Evolutionary conservation across 2,797 vertebrate species (phyloP).

Genomic region (Siniperca scherzeri): DNA sequence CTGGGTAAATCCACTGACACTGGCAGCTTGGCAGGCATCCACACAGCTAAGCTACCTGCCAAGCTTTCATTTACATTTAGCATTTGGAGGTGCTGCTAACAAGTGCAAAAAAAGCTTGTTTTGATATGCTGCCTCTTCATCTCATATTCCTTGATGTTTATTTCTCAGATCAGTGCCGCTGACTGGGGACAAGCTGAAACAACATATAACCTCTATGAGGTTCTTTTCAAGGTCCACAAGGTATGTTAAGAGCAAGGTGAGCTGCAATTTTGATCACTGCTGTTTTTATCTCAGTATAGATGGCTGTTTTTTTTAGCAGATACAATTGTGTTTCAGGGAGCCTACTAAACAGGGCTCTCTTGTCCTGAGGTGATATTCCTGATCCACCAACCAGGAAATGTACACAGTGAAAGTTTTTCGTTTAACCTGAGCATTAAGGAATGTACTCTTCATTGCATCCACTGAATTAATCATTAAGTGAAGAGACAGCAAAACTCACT

Average conservation of each 20-base stretch:
- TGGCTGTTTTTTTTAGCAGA: not conserved
- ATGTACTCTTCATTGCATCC: not conserved
- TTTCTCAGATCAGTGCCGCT: conserved; percentile 87
- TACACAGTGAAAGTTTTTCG: not conserved
- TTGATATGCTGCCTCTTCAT: conserved; percentile 46
- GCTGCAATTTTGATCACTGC: conserved; percentile 36
- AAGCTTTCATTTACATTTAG: conserved; percentile 46
- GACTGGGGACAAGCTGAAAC: conserved; percentile 94
- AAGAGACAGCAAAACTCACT: not conserved
- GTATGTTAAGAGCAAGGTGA: conserved; percentile 77
- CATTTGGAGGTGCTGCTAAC: conserved; percentile 33
- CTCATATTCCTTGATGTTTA: conserved; percentile 60
- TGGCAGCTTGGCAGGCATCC: conserved; percentile 22
- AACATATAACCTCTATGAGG: conserved; percentile 97
- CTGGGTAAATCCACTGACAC: conserved; percentile 21
- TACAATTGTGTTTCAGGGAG: conserved; percentile 18
- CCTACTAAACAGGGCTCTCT: conserved; percentile 7
- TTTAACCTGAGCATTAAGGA: conserved; percentile 9
- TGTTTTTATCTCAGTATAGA: conserved; percentile 26
- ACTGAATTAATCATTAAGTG: conserved; percentile 2
- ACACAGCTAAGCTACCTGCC: conserved; percentile 23
- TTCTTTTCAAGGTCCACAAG: conserved; percentile 97
- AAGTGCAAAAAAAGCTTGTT: conserved; percentile 27
- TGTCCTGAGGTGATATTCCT: conserved; percentile 15
- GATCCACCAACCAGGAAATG: conserved; percentile 9